These are phyloP conservation scores for Caenorhabditis angaria DNA, from an alignment of 2,888 invertebrate species.

Conservation along the genomic window DNA sequence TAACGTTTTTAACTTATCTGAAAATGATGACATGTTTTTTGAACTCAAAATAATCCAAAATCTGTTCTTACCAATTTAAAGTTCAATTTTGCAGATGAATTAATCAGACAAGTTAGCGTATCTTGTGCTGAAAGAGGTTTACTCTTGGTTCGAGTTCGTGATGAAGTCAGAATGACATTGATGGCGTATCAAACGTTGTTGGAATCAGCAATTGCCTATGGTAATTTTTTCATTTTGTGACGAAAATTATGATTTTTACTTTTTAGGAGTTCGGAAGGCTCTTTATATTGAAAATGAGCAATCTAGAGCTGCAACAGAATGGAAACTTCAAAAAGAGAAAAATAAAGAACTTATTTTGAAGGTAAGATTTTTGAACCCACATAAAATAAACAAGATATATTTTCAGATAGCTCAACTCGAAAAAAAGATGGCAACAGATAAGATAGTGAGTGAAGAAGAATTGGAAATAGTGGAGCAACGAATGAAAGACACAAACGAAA, in stretches of 20 bases:
- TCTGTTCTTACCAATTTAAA: no score
- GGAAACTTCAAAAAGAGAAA: constrained; percentile 49
- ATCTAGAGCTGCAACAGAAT: constrained; percentile 52
- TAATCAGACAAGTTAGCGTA: constrained; percentile 90
- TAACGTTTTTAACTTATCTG: no score
- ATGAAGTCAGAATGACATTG: constrained; percentile 95
- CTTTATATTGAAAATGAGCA: constrained; percentile 83
- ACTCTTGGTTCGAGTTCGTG: constrained; percentile 88
- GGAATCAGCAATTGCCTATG: constrained; percentile 93
- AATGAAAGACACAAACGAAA: constrained; percentile 68
- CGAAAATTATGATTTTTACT: background rate
- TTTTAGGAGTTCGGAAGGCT: constrained; percentile 85
- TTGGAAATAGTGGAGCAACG: constrained; percentile 64
- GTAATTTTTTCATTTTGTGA: constrained; percentile 5
- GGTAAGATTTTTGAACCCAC: constrained; percentile 20
- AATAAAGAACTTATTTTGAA: constrained; percentile 48
- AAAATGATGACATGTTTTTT: no score
- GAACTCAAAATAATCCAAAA: no score
- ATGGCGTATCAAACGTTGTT: constrained; percentile 95
- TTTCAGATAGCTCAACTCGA: constrained; percentile 63
- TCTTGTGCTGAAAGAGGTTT: constrained; percentile 95
- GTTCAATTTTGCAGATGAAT: constrained; percentile 81
- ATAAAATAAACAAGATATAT: background rate
- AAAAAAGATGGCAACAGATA: constrained; percentile 60
- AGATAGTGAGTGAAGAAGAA: constrained; percentile 64